These are phyloP conservation scores for Actinernus sp. DNA, from an alignment of 92 coral and sea anemone species.

Conservation along the genomic window DNA sequence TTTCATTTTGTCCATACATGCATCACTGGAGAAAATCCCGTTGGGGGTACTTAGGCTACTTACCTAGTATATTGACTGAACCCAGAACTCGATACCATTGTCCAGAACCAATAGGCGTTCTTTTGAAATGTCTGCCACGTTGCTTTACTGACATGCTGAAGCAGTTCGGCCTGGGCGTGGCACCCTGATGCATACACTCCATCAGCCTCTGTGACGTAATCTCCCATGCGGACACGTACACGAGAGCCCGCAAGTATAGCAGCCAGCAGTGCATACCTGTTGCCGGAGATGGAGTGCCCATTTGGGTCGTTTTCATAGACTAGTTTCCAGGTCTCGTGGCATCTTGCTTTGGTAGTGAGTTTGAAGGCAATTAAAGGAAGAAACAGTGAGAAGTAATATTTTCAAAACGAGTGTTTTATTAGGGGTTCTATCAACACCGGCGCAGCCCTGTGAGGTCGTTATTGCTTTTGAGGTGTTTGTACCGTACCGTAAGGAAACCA, in stretches of 20 bases:
- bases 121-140: slow-evolving; percentile 67
- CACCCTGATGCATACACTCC: slow-evolving; percentile 47
- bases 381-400: too few relatives aligned
- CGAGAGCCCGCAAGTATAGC: slow-evolving; percentile 89
- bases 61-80: slow-evolving; percentile 17
- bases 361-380: too few relatives aligned
- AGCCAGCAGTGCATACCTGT: slow-evolving; percentile 63
- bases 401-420: too few relatives aligned
- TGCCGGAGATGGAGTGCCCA: slow-evolving; percentile 64
- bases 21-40: too few relatives aligned
- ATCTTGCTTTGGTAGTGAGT: too few relatives aligned
- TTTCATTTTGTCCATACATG: too few relatives aligned
- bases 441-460: too few relatives aligned
- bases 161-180: slow-evolving; percentile 78
- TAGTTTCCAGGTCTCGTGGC: too few relatives aligned
- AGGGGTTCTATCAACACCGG: too few relatives aligned
- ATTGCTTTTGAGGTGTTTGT: too few relatives aligned
- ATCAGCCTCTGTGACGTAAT: slow-evolving; percentile 66
- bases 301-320: slow-evolving; percentile 58
- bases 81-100: slow-evolving; percentile 24
- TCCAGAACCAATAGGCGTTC: slow-evolving; percentile 65
- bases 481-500: too few relatives aligned
- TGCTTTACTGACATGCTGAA: slow-evolving; percentile 80
- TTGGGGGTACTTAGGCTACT: too few relatives aligned
- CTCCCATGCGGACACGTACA: slow-evolving; percentile 51